Percentiles rank a stretch among this genome's conserved stretches.
Evolutionary conservation across 2,113 vertebrate species (phyloP).

Genomic region (Gobiocypris rarus): DNA sequence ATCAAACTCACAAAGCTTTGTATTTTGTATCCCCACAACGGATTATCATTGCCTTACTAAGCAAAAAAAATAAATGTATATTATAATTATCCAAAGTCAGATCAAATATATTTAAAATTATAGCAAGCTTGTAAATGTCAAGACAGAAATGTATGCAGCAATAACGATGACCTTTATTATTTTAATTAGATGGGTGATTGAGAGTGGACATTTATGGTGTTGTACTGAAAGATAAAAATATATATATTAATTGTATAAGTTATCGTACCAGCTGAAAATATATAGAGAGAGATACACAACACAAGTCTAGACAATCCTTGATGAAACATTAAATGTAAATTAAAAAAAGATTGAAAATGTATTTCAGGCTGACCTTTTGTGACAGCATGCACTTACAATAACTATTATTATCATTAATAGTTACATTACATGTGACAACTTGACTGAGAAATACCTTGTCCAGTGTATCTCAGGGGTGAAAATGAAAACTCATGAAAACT

Average conservation of each 20-base stretch:
- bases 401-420: neutral
- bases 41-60: neutral
- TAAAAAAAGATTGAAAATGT: neutral
- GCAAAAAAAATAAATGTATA: neutral
- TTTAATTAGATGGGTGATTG: constrained; percentile 31
- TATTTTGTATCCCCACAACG: neutral
- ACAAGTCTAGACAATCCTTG: neutral
- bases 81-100: neutral
- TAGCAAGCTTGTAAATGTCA: constrained; percentile 19
- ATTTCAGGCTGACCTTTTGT: neutral
- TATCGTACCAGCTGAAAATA: neutral
- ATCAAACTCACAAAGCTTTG: neutral
- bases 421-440: neutral
- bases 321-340: neutral
- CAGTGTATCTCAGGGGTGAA: neutral
- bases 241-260: constrained; percentile 5
- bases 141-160: constrained; percentile 26
- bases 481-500: neutral
- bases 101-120: neutral
- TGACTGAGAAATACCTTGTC: neutral
- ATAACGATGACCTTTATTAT: constrained; percentile 32
- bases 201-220: neutral
- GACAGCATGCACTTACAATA: neutral
- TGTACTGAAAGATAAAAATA: neutral
- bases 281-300: neutral